Percentiles rank a stretch among this genome's conserved stretches.
These are phyloP conservation scores for Harpalus rubripes DNA, from an alignment of 2,888 invertebrate species.

Conservation along the genomic window DNA sequence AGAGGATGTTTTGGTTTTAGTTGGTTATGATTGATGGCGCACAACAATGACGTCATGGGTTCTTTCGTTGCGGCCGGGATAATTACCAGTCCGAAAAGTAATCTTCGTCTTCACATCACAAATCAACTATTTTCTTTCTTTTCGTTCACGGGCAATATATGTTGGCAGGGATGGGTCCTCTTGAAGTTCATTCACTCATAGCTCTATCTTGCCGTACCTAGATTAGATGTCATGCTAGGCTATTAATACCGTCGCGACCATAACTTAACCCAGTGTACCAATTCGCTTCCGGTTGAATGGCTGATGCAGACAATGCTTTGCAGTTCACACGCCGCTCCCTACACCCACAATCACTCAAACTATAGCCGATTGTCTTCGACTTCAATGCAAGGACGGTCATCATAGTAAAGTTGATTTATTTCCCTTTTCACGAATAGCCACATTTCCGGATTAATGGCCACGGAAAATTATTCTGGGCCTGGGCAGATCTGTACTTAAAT, in stretches of 20 bases:
- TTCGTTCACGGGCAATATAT: neutral
- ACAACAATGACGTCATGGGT: no score
- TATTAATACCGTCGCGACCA: conserved; percentile 51
- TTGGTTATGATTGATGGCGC: no score
- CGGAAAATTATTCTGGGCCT: neutral
- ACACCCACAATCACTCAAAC: conserved; percentile 1
- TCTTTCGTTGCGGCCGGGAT: no score
- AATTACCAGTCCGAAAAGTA: no score
- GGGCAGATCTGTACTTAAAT: no score
- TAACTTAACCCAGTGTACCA: conserved; percentile 58
- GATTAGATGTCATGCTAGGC: conserved; percentile 47
- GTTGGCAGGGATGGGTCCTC: neutral
- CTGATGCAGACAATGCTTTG: conserved; percentile 39
- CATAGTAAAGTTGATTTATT: neutral
- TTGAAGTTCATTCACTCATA: conserved; percentile 50
- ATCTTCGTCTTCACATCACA: no score
- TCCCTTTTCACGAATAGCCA: neutral
- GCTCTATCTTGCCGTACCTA: conserved; percentile 43
- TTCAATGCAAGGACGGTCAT: conserved; percentile 37
- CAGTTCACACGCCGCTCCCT: conserved; percentile 35
- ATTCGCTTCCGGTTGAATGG: conserved; percentile 47
- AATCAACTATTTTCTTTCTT: neutral
- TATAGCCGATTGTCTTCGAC: conserved; percentile 14
- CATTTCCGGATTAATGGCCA: neutral
- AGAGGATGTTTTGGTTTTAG: no score